phyloP scores from a whole-genome alignment of 2,888 invertebrate genomes.

The Melolontha melolontha region DNA sequence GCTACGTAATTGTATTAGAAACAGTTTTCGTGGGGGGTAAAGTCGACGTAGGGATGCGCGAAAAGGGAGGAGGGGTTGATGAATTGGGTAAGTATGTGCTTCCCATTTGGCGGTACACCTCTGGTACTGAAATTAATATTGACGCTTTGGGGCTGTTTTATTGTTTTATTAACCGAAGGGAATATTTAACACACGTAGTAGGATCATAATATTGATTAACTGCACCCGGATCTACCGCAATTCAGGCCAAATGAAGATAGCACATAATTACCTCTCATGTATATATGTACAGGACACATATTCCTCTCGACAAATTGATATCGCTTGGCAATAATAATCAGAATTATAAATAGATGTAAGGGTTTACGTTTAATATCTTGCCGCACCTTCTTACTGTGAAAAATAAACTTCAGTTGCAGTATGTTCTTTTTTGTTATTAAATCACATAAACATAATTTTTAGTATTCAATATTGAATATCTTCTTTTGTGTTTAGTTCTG shows the following conservation, averaged over 20 bases:
- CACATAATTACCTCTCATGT: conserved; percentile 1
- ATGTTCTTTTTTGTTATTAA: too few species aligned
- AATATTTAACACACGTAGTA: conserved; percentile 24
- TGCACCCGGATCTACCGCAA: conserved; percentile 28
- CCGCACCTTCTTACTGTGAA: too few species aligned
- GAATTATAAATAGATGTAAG: too few species aligned
- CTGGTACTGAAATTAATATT: conserved; percentile 25
- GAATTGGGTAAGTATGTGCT: conserved; percentile 30
- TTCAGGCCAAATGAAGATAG: conserved; percentile 25
- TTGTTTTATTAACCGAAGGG: conserved; percentile 33
- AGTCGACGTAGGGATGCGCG: background rate
- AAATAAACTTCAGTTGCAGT: too few species aligned
- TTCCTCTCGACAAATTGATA: too few species aligned
- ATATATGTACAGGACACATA: background rate
- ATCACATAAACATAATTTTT: too few species aligned
- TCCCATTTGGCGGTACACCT: conserved; percentile 13
- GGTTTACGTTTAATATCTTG: too few species aligned
- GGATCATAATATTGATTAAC: conserved; percentile 32
- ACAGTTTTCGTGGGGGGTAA: conserved; percentile 21
- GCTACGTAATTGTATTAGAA: conserved; percentile 27
- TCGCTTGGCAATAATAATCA: too few species aligned
- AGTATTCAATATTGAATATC: too few species aligned
- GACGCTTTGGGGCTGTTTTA: conserved; percentile 29
- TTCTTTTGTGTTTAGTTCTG: too few species aligned
- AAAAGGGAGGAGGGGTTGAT: conserved; percentile 1